A percentile compares a stretch with the other conserved stretches of the same genome.
Evolutionary conservation across 2,797 vertebrate genomes (phyloP).

Genomic region (Crenuchus spilurus): DNA sequence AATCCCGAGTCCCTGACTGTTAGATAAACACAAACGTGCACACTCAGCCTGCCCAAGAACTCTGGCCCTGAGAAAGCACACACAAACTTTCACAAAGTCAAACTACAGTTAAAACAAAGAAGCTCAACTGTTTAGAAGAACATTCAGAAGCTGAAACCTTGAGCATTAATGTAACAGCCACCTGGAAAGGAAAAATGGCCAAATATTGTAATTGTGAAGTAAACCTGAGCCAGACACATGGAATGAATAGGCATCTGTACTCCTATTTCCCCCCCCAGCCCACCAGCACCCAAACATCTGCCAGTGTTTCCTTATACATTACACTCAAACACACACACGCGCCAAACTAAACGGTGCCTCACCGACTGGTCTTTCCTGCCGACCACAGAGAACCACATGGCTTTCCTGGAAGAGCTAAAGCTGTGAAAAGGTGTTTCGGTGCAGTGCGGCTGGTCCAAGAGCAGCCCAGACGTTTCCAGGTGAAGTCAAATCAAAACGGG

Average conservation of each 20-base stretch:
- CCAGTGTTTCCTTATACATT: slow-evolving; percentile 12
- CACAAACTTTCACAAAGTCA: background rate
- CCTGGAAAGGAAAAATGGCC: slow-evolving; percentile 10
- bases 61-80: background rate
- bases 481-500: background rate
- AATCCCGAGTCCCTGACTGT: slow-evolving; percentile 7
- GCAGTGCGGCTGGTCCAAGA: background rate
- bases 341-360: slow-evolving; percentile 66
- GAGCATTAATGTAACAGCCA: background rate
- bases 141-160: background rate
- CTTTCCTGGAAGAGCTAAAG: slow-evolving; percentile 34
- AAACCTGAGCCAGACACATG: slow-evolving; percentile 5
- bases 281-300: slow-evolving; percentile 17
- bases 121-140: background rate
- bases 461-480: background rate
- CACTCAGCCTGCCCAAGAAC: background rate
- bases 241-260: slow-evolving; percentile 25
- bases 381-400: slow-evolving; percentile 97
- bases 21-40: slow-evolving; percentile 5
- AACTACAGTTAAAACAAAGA: background rate
- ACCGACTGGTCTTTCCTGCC: slow-evolving; percentile 85
- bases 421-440: background rate
- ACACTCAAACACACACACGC: slow-evolving; percentile 23
- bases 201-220: background rate
- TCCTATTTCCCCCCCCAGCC: slow-evolving; percentile 8